Conservation (phyloP, 1,140 invertebrate species). For the Conopomorpha cramerella region DNA sequence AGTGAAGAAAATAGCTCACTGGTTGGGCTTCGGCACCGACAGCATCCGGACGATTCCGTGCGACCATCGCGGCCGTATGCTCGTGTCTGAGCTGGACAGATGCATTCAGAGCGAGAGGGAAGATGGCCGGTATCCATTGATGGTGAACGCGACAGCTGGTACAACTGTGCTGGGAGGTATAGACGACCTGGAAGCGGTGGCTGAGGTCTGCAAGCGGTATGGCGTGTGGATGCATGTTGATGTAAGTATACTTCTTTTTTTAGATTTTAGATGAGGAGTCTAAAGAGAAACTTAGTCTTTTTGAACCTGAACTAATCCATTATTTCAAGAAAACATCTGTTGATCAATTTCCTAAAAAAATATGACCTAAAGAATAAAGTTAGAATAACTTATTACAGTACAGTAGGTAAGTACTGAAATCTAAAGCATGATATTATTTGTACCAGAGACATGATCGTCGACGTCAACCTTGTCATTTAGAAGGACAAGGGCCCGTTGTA, state of each 20-base stretch:
- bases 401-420: too few species aligned
- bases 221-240: slow-evolving; percentile 87
- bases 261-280: too few species aligned
- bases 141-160: slow-evolving; percentile 76
- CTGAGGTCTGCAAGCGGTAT: slow-evolving; percentile 67
- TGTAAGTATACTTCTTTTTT: slow-evolving; percentile 53
- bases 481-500: too few species aligned
- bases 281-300: too few species aligned
- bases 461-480: too few species aligned
- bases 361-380: too few species aligned
- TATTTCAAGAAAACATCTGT: too few species aligned
- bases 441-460: too few species aligned
- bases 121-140: slow-evolving; percentile 63
- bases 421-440: too few species aligned
- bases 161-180: slow-evolving; percentile 83
- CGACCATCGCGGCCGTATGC: slow-evolving; percentile 71
- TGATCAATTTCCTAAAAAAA: too few species aligned
- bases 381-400: too few species aligned
- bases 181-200: slow-evolving; percentile 77
- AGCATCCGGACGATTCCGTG: slow-evolving; percentile 71
- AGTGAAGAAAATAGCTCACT: slow-evolving; percentile 76
- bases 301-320: too few species aligned
- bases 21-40: slow-evolving; percentile 81
- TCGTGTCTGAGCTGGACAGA: slow-evolving; percentile 59
- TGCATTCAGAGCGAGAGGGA: slow-evolving; percentile 54